These are phyloP conservation scores for Baccha elongata DNA, from an alignment of 2,888 invertebrate genomes.

Conservation along the genomic window DNA sequence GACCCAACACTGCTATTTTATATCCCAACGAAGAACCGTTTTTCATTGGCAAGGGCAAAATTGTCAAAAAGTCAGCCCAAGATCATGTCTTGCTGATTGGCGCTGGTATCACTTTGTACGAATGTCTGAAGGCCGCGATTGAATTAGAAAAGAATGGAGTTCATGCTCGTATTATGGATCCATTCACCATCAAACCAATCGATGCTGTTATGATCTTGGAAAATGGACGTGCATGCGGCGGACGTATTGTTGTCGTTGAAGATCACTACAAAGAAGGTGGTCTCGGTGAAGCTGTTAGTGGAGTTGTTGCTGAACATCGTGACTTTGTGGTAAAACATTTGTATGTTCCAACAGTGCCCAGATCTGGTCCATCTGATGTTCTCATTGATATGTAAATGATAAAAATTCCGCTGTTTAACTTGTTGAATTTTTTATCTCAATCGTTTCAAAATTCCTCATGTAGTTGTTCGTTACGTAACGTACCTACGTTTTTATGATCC, in stretches of 20 bases:
- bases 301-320: slow-evolving; percentile 88
- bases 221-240: slow-evolving; percentile 91
- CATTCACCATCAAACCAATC: slow-evolving; percentile 97
- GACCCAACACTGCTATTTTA: slow-evolving; percentile 93
- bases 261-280: slow-evolving; percentile 94
- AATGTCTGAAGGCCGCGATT: slow-evolving; percentile 93
- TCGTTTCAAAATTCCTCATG: slow-evolving; percentile 25
- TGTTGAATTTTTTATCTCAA: slow-evolving; percentile 65
- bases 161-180: slow-evolving; percentile 93
- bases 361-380: slow-evolving; percentile 94
- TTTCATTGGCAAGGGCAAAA: slow-evolving; percentile 89
- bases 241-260: slow-evolving; percentile 95
- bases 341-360: slow-evolving; percentile 92
- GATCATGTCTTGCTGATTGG: slow-evolving; percentile 95
- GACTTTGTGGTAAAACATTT: slow-evolving; percentile 90
- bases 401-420: too few relatives aligned
- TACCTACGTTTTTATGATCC: slow-evolving; percentile 1
- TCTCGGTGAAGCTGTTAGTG: too few relatives aligned
- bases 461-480: slow-evolving; percentile 20
- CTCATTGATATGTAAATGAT: slow-evolving; percentile 94
- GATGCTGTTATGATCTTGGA: slow-evolving; percentile 90
- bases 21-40: slow-evolving; percentile 94
- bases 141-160: slow-evolving; percentile 88
- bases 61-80: slow-evolving; percentile 88
- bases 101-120: slow-evolving; percentile 96